Evolutionary conservation across 2,113 vertebrate species (phyloP).

Genomic region (Gadus macrocephalus): DNA sequence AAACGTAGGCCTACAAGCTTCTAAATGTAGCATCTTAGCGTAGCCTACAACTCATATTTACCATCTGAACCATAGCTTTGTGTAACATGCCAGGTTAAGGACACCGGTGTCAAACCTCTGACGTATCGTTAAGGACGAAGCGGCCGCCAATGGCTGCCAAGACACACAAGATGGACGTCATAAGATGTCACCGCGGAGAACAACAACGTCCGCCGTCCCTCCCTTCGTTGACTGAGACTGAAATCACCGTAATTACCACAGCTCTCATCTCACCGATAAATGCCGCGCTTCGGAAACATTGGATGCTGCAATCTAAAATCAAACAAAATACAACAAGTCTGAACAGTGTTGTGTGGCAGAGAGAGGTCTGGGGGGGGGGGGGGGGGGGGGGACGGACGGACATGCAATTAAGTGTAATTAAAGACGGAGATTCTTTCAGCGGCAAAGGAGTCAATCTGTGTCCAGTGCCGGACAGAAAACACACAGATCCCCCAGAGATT

Average conservation of each 20-base stretch:
- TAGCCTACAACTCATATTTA: neutral
- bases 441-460: neutral
- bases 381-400: neutral
- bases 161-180: slow-evolving; percentile 23
- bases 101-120: no score
- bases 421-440: slow-evolving; percentile 25
- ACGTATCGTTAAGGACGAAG: no score
- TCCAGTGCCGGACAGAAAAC: slow-evolving; percentile 20
- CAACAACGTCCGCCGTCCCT: slow-evolving; percentile 46
- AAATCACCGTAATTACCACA: slow-evolving; percentile 62
- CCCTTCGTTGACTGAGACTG: slow-evolving; percentile 51
- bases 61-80: neutral
- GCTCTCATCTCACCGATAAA: slow-evolving; percentile 43
- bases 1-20: no score
- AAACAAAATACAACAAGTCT: slow-evolving; percentile 56
- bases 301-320: slow-evolving; percentile 61
- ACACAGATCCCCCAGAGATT: slow-evolving; percentile 17
- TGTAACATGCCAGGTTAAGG: no score
- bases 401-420: slow-evolving; percentile 67
- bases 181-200: neutral
- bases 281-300: slow-evolving; percentile 45
- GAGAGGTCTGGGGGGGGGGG: no score
- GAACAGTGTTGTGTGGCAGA: slow-evolving; percentile 53
- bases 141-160: neutral
- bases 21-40: no score